Percentiles rank a stretch among this genome's conserved stretches.
Conservation (phyloP, 2,797 vertebrate genomes). For the Spheniscus humboldti region DNA sequence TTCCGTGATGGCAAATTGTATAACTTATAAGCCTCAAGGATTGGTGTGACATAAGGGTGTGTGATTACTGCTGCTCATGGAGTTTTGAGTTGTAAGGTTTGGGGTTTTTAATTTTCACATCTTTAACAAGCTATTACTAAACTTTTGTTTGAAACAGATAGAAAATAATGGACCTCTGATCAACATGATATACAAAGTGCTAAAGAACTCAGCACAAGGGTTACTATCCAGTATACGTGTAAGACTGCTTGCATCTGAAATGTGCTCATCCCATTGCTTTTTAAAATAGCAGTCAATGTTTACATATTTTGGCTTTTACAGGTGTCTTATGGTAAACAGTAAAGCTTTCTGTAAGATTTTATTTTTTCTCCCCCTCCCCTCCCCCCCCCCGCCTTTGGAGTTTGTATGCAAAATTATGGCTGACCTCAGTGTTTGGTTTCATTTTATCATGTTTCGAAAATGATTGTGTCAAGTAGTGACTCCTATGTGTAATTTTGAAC, state of each 20-base stretch:
- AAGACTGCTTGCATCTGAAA: slow-evolving; percentile 81
- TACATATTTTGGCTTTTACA: slow-evolving; percentile 47
- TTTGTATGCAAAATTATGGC: slow-evolving; percentile 55
- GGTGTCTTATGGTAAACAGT: slow-evolving; percentile 13
- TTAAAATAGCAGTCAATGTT: slow-evolving; percentile 41
- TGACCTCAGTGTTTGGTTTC: slow-evolving; percentile 51
- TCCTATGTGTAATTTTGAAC: neutral
- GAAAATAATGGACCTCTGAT: slow-evolving; percentile 92
- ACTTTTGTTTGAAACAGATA: slow-evolving; percentile 90
- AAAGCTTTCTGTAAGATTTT: slow-evolving; percentile 33
- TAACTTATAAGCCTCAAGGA: neutral
- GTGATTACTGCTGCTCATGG: neutral
- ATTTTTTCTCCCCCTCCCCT: neutral
- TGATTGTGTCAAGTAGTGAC: neutral
- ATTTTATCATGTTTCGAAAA: slow-evolving; percentile 34
- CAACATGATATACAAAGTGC: slow-evolving; percentile 87
- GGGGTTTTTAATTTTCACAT: neutral
- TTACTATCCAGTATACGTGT: slow-evolving; percentile 86
- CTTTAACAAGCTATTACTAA: slow-evolving; percentile 66
- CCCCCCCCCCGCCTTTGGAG: neutral
- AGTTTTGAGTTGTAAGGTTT: neutral
- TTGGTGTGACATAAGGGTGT: neutral
- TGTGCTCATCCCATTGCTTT: slow-evolving; percentile 80
- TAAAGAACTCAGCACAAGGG: slow-evolving; percentile 84
- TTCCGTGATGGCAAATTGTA: neutral